A percentile compares a stretch with the other conserved stretches of the same genome.
These are phyloP conservation scores for Galaxias olidus DNA, from an alignment of 2,797 vertebrate genomes.

Conservation along the genomic window DNA sequence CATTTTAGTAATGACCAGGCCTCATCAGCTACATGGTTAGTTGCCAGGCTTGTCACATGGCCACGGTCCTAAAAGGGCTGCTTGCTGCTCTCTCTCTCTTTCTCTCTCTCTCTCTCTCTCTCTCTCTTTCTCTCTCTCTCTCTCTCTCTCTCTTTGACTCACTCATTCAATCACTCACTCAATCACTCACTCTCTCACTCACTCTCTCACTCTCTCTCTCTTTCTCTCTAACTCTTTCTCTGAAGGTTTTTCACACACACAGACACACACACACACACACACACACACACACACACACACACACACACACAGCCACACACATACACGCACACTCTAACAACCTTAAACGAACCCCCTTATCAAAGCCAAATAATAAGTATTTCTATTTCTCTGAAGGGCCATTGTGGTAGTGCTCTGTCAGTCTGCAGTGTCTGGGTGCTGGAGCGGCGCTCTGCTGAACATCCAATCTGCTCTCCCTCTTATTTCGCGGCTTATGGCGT, in stretches of 20 bases:
- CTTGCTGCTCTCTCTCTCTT: neutral
- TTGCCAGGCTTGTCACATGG: neutral
- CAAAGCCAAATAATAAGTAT: neutral
- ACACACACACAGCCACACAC: neutral
- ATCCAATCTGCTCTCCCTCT: neutral
- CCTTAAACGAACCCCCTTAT: neutral
- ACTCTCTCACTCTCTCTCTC: neutral
- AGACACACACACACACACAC: neutral
- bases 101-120: neutral
- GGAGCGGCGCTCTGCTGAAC: neutral
- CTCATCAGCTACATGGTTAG: constrained; percentile 25
- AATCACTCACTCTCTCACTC: neutral
- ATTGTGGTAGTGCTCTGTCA: neutral
- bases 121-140: neutral
- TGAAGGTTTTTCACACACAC: too few relatives aligned
- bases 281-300: neutral
- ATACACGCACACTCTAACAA: neutral
- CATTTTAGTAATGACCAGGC: neutral
- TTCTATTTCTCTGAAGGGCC: neutral
- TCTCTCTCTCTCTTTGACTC: neutral
- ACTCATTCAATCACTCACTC: neutral
- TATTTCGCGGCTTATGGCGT: neutral
- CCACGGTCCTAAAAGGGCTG: neutral
- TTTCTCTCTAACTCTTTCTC: neutral
- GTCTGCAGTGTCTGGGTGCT: neutral